A percentile compares a stretch with the other conserved stretches of the same genome.
phyloP scores from a whole-genome alignment of 30 jellyfish, hydroid and myxozoan species.

The Hydractinia echinata region DNA sequence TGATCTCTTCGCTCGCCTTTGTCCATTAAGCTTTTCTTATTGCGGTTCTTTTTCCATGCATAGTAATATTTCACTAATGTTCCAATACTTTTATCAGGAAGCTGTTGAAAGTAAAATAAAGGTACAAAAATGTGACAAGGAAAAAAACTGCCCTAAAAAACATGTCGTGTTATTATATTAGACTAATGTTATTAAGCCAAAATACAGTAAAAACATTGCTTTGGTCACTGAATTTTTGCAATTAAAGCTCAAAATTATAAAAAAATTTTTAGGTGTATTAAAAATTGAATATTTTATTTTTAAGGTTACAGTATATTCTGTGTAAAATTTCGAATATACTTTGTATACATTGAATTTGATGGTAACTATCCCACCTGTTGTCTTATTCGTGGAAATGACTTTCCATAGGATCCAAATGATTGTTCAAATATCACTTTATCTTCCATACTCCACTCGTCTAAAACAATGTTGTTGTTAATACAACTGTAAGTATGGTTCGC shows the following conservation, averaged over 20 bases:
- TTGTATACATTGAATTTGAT: too few species aligned
- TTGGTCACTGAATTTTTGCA: too few species aligned
- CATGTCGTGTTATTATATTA: background rate
- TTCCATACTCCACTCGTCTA: conserved; percentile 99
- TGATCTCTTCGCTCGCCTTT: conserved; percentile 34
- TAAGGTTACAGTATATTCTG: background rate
- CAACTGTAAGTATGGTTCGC: too few species aligned
- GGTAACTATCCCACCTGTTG: conserved; percentile 50
- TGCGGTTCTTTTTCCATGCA: conserved; percentile 95
- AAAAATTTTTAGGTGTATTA: background rate
- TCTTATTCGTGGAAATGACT: conserved; percentile 75
- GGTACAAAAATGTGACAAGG: background rate
- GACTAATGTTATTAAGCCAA: too few species aligned
- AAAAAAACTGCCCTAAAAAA: background rate
- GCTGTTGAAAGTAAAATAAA: conserved; percentile 32
- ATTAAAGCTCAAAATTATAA: background rate
- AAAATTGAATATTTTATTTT: background rate
- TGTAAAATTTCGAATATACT: too few species aligned
- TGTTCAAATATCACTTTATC: conserved; percentile 98
- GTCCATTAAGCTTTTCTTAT: conserved; percentile 94
- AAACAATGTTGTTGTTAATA: background rate
- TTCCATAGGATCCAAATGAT: conserved; percentile 91
- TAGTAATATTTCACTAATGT: conserved; percentile 88
- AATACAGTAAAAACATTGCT: too few species aligned
- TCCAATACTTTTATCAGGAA: conserved; percentile 94